Percentiles rank a stretch among this genome's conserved stretches.
phyloP scores from a whole-genome alignment of 2,888 invertebrate genomes.

The Ametastegia equiseti region DNA sequence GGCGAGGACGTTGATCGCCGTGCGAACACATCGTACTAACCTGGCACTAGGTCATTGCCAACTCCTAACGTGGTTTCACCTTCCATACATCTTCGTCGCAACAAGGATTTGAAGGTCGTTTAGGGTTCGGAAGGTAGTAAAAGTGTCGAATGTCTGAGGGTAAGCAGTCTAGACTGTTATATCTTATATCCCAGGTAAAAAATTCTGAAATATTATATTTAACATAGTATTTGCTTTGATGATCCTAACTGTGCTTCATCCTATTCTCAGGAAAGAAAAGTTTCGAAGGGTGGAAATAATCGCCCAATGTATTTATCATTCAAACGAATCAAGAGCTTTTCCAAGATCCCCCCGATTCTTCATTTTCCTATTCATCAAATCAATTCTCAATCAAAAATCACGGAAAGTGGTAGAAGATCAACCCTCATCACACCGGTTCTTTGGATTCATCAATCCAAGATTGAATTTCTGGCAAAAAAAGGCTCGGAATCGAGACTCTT shows the following conservation, averaged over 20 bases:
- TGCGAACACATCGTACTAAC: not conserved
- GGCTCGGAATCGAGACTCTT: too few species aligned
- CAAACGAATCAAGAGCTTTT: not conserved
- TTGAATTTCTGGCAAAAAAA: too few species aligned
- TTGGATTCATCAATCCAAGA: too few species aligned
- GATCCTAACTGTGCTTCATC: not conserved
- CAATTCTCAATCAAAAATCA: too few species aligned
- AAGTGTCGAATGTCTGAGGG: not conserved
- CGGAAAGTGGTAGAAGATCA: too few species aligned
- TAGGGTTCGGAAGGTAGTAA: not conserved
- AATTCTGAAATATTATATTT: slow-evolving; percentile 16
- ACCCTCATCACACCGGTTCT: too few species aligned
- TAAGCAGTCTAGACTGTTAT: slow-evolving; percentile 3
- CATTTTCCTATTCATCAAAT: too few species aligned
- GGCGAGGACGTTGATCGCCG: slow-evolving; percentile 20
- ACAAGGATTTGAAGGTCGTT: not conserved
- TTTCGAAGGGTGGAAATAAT: not conserved
- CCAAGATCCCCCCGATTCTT: too few species aligned
- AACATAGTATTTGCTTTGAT: not conserved
- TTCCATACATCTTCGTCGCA: not conserved
- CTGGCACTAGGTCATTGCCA: slow-evolving; percentile 33
- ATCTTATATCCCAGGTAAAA: not conserved
- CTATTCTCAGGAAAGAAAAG: not conserved
- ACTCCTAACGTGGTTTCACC: not conserved
- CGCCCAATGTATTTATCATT: not conserved